These are phyloP conservation scores for Tribolium freemani DNA, from an alignment of 2,888 invertebrate genomes.

Conservation along the genomic window DNA sequence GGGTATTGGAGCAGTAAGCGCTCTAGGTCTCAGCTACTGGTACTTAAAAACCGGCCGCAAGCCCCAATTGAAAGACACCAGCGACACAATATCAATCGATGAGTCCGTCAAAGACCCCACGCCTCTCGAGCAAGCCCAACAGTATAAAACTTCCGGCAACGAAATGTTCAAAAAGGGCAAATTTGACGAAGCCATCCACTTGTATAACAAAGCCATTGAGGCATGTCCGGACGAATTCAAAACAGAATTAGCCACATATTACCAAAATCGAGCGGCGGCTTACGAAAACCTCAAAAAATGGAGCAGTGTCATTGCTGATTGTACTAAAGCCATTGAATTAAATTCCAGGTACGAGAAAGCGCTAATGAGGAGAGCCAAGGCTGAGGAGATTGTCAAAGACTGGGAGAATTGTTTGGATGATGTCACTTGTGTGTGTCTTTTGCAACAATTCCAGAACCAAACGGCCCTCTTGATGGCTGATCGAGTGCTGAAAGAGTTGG, in stretches of 20 bases:
- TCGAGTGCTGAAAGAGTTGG: conserved; percentile 87
- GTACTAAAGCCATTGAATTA: conserved; percentile 85
- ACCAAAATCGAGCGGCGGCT: conserved; percentile 96
- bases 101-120: conserved; percentile 64
- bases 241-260: conserved; percentile 88
- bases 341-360: conserved; percentile 93
- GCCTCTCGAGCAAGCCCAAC: conserved; percentile 81
- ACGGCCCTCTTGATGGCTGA: conserved; percentile 88
- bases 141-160: conserved; percentile 91
- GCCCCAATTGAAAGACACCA: conserved; percentile 49
- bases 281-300: conserved; percentile 92
- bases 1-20: conserved; percentile 86
- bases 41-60: conserved; percentile 70
- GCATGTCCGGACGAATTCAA: conserved; percentile 82
- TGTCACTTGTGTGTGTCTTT: conserved; percentile 91
- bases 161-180: conserved; percentile 86
- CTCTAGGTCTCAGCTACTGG: conserved; percentile 80
- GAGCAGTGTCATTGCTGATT: conserved; percentile 88
- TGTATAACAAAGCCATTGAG: conserved; percentile 95
- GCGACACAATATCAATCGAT: conserved; percentile 46
- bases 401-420: conserved; percentile 89
- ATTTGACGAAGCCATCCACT: conserved; percentile 90
- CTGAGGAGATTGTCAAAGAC: conserved; percentile 84
- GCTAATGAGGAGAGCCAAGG: conserved; percentile 85
- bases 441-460: conserved; percentile 90